These are phyloP conservation scores for Hypothenemus hampei DNA, from an alignment of 1,140 invertebrate genomes.

Conservation along the genomic window DNA sequence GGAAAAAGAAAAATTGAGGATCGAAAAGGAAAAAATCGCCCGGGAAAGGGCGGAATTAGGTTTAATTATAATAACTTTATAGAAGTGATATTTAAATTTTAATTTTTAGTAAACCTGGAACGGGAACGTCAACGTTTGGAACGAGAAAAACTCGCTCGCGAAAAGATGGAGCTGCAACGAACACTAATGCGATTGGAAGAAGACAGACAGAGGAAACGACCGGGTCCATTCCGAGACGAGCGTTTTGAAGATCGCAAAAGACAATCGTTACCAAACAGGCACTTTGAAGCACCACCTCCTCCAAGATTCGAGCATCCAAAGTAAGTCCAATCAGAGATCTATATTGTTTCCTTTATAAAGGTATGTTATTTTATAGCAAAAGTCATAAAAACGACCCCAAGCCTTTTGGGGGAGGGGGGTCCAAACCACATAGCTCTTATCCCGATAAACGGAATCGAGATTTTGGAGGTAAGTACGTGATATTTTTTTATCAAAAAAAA, in stretches of 20 bases:
- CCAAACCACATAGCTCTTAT: conserved; percentile 10
- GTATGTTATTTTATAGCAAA: conserved; percentile 23
- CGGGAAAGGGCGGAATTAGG: conserved; percentile 73
- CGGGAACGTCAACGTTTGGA: conserved; percentile 75
- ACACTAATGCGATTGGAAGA: conserved; percentile 57
- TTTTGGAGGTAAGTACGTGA: conserved; percentile 16
- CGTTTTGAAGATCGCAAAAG: conserved; percentile 44
- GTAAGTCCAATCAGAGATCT: conserved; percentile 13
- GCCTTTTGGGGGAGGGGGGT: conserved; percentile 2
- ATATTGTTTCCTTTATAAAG: conserved; percentile 7
- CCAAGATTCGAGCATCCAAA: conserved; percentile 41
- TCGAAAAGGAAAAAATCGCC: conserved; percentile 71
- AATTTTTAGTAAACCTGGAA: conserved; percentile 58
- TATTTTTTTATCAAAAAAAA: neutral
- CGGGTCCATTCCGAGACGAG: conserved; percentile 44
- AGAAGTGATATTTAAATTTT: neutral
- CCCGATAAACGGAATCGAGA: conserved; percentile 28
- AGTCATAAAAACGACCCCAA: conserved; percentile 3
- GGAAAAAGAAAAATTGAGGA: conserved; percentile 68
- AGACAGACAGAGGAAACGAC: conserved; percentile 46
- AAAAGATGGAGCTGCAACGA: conserved; percentile 74
- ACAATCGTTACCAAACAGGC: conserved; percentile 24
- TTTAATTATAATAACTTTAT: neutral
- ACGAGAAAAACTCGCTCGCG: conserved; percentile 75
- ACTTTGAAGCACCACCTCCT: conserved; percentile 38